Evolutionary conservation across 2,797 vertebrate species (phyloP).

Genomic region (Danio jaintianensis): DNA sequence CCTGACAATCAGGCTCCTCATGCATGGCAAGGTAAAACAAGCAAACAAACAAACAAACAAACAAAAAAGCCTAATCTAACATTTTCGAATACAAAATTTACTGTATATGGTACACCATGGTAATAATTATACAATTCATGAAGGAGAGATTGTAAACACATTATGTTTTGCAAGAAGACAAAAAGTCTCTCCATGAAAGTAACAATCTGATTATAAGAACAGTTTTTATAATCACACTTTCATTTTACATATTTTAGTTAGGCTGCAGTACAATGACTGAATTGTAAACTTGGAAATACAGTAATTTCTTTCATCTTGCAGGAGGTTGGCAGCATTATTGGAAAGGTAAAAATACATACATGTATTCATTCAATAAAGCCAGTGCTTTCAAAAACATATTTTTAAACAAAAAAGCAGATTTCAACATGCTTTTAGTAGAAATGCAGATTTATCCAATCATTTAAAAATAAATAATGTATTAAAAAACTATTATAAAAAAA

Average conservation of each 20-base stretch:
- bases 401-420: not conserved
- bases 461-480: too few relatives aligned
- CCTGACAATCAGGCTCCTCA: slow-evolving; percentile 90
- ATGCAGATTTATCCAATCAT: not conserved
- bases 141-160: not conserved
- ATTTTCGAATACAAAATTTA: not conserved
- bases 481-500: too few relatives aligned
- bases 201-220: not conserved
- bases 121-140: not conserved
- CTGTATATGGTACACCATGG: not conserved
- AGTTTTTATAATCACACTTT: not conserved
- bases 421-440: not conserved
- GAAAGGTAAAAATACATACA: slow-evolving; percentile 82
- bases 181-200: not conserved
- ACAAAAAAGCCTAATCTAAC: not conserved
- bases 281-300: not conserved
- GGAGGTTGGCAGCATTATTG: slow-evolving; percentile 98
- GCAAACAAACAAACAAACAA: too few relatives aligned
- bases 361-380: not conserved
- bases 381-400: not conserved
- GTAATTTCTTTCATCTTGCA: slow-evolving; percentile 65
- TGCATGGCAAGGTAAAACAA: slow-evolving; percentile 85
- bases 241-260: not conserved
- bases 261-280: not conserved
- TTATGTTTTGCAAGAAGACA: not conserved